Evolutionary conservation across 92 coral and sea anemone genomes (phyloP).

Genomic region (Diadumene lineata): DNA sequence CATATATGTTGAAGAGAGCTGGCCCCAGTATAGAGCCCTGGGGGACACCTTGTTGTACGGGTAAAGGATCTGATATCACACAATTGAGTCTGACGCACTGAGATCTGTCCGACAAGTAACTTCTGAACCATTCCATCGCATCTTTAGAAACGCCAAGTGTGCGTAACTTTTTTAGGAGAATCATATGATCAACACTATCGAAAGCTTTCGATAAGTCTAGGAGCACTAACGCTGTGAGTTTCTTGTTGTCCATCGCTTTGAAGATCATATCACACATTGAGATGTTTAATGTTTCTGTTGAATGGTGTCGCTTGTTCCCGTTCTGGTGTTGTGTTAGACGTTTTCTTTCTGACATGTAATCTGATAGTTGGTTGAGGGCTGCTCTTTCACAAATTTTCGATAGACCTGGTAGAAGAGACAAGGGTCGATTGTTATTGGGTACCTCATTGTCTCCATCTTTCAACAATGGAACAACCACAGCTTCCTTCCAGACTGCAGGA

Average conservation of each 20-base stretch:
- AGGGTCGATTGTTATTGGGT: constrained; percentile 33
- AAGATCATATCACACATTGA: constrained; percentile 22
- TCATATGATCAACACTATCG: constrained; percentile 31
- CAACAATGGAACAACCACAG: too few species aligned
- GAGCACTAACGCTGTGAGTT: constrained; percentile 25
- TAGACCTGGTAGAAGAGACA: constrained; percentile 32
- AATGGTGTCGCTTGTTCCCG: constrained; percentile 52
- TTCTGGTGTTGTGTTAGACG: constrained; percentile 42
- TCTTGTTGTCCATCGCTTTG: constrained; percentile 43
- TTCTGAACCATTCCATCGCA: constrained; percentile 20
- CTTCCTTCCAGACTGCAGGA: constrained; percentile 32
- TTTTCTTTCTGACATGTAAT: constrained; percentile 17
- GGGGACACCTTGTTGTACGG: too few species aligned
- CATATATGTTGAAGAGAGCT: too few species aligned
- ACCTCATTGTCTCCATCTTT: constrained; percentile 40
- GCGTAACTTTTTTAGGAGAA: constrained; percentile 14
- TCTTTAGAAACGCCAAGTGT: constrained; percentile 15
- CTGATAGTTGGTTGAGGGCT: constrained; percentile 38
- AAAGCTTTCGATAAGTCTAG: constrained; percentile 34
- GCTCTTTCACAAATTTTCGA: constrained; percentile 53
- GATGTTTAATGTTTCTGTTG: constrained; percentile 26
- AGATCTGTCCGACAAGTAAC: background rate
- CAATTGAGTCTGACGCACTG: too few species aligned
- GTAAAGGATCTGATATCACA: too few species aligned
- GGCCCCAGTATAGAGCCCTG: too few species aligned